Evolutionary conservation across 2,113 vertebrate species (phyloP).

Genomic region (Apteryx owenii): DNA sequence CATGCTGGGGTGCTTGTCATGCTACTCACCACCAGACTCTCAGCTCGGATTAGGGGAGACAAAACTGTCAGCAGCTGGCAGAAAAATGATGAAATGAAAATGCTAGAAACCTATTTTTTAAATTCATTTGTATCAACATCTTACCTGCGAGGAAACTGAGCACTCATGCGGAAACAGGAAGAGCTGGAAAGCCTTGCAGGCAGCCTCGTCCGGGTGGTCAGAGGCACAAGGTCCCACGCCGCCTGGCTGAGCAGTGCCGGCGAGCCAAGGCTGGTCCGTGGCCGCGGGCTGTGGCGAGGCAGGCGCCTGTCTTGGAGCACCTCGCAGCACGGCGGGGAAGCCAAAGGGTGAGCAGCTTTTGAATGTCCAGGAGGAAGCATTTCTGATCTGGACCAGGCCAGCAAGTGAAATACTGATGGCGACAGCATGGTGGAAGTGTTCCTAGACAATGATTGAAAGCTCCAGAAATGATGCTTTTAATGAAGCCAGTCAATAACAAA

Average conservation of each 20-base stretch:
- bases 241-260: too few relatives aligned
- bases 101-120: not conserved
- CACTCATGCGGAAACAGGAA: rapidly evolving
- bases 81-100: not conserved
- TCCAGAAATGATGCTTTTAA: not conserved
- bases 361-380: too few relatives aligned
- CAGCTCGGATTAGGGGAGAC: not conserved
- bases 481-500: not conserved
- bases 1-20: rapidly evolving
- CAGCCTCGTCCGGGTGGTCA: not conserved
- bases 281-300: too few relatives aligned
- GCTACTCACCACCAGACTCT: not conserved
- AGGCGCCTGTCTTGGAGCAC: too few relatives aligned
- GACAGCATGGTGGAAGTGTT: not conserved
- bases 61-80: not conserved
- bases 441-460: not conserved
- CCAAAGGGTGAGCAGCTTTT: too few relatives aligned
- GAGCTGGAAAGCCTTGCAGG: not conserved
- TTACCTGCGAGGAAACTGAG: not conserved
- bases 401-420: not conserved
- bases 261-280: too few relatives aligned
- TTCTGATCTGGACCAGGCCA: not conserved
- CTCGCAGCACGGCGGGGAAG: too few relatives aligned
- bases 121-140: not conserved
- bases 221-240: too few relatives aligned